A percentile compares a stretch with the other conserved stretches of the same genome.
Conservation (phyloP, 2,113 vertebrate species). For the Benitochromis conjunctus region DNA sequence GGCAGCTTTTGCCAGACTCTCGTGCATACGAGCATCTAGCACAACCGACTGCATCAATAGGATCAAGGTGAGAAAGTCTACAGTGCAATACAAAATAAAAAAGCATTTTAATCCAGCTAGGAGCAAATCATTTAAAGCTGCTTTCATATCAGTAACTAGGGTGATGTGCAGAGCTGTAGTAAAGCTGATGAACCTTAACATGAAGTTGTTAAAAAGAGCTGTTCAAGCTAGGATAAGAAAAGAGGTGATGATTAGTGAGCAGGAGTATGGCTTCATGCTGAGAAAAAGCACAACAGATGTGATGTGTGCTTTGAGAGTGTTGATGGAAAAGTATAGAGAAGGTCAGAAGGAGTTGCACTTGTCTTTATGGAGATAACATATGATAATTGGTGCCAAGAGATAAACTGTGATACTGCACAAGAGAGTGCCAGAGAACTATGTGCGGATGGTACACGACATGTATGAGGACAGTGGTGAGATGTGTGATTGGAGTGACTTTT, state of each 20-base stretch:
- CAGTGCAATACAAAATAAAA: background rate
- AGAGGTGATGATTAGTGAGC: background rate
- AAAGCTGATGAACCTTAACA: background rate
- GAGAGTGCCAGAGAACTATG: too few relatives aligned
- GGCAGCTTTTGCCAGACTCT: slow-evolving; percentile 74
- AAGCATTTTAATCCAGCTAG: background rate
- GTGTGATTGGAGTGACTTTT: too few relatives aligned
- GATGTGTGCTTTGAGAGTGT: too few relatives aligned
- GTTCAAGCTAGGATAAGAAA: background rate
- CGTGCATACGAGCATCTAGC: slow-evolving; percentile 80
- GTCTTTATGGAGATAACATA: too few relatives aligned
- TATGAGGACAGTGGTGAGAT: too few relatives aligned
- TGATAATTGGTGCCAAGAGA: too few relatives aligned
- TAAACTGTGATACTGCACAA: too few relatives aligned
- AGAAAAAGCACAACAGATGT: too few relatives aligned
- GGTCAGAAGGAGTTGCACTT: too few relatives aligned
- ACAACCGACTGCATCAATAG: slow-evolving; percentile 82
- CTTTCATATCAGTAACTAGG: background rate
- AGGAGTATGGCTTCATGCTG: background rate
- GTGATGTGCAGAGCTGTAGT: background rate
- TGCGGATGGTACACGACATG: too few relatives aligned
- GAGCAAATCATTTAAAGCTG: background rate
- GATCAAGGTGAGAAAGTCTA: slow-evolving; percentile 78
- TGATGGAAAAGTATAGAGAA: too few relatives aligned
- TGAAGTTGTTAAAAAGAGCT: background rate